phyloP scores from a whole-genome alignment of 2,888 invertebrate genomes.

The Trissoscelio sp. region DNA sequence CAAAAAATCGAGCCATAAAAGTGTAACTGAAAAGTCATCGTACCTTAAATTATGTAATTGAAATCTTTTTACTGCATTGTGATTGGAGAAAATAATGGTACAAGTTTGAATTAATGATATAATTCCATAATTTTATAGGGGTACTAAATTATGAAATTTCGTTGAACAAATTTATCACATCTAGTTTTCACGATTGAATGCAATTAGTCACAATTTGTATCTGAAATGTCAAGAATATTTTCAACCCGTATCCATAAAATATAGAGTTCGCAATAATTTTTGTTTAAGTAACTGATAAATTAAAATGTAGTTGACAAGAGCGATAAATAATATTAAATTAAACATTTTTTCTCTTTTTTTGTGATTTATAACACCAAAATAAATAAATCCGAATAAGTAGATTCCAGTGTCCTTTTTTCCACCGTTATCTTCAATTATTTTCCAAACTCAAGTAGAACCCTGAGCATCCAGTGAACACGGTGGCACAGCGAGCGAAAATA shows the following conservation, averaged over 20 bases:
- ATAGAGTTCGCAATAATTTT: neutral
- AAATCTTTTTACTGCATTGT: neutral
- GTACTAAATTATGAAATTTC: conserved; percentile 13
- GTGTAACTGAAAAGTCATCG: conserved; percentile 11
- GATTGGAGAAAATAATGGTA: conserved; percentile 3
- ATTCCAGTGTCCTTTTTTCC: conserved; percentile 23
- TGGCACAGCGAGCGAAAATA: conserved; percentile 31
- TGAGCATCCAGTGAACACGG: neutral
- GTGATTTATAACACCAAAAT: too few species aligned
- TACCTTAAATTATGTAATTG: conserved; percentile 2
- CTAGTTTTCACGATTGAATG: conserved; percentile 4
- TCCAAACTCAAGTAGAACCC: neutral
- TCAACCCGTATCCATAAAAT: conserved; percentile 13
- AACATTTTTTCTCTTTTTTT: too few species aligned
- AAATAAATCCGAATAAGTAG: too few species aligned
- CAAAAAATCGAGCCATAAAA: conserved; percentile 1
- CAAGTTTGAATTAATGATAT: neutral
- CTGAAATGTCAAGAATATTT: neutral
- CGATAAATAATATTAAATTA: too few species aligned
- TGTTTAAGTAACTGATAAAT: neutral
- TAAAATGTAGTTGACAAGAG: neutral
- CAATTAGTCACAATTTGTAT: conserved; percentile 7
- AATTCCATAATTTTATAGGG: neutral
- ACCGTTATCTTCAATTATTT: conserved; percentile 55
- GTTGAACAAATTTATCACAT: neutral